A percentile compares a stretch with the other conserved stretches of the same genome.
Evolutionary conservation across 2,797 vertebrate species (phyloP).

Genomic region (Danio tinwini): DNA sequence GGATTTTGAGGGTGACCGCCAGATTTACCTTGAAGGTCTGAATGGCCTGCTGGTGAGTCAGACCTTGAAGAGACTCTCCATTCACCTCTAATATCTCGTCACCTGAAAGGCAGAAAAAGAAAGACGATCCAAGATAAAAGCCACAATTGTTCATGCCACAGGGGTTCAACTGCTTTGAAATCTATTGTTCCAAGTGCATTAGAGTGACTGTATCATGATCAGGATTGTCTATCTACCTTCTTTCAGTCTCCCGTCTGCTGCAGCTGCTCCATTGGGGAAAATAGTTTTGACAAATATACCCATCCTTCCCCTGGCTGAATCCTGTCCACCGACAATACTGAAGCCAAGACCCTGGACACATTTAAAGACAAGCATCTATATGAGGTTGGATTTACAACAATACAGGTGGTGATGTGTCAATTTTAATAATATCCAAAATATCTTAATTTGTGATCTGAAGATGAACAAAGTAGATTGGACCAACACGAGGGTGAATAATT

Average conservation of each 20-base stretch:
- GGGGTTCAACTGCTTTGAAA: slow-evolving; percentile 21
- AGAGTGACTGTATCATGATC: background rate
- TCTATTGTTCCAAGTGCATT: background rate
- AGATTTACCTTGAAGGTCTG: slow-evolving; percentile 94
- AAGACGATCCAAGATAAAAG: background rate
- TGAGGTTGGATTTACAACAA: slow-evolving; percentile 4
- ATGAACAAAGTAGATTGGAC: too few species aligned
- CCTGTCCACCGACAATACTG: slow-evolving; percentile 95
- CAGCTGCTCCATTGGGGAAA: slow-evolving; percentile 91
- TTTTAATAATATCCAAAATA: too few species aligned
- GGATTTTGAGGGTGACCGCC: slow-evolving; percentile 25
- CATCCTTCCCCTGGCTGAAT: slow-evolving; percentile 94
- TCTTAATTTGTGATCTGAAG: too few species aligned
- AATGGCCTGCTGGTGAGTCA: slow-evolving; percentile 96
- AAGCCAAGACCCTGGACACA: slow-evolving; percentile 88
- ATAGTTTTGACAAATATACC: slow-evolving; percentile 98
- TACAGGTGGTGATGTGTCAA: background rate
- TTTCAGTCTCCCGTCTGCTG: slow-evolving; percentile 92
- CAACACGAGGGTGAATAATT: too few species aligned
- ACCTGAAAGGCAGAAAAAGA: slow-evolving; percentile 71
- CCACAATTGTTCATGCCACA: slow-evolving; percentile 14
- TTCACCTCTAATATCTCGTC: slow-evolving; percentile 96
- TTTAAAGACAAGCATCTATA: background rate
- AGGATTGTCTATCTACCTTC: slow-evolving; percentile 87
- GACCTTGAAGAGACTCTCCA: slow-evolving; percentile 92